Evolutionary conservation across 2,797 vertebrate genomes (phyloP).

Genomic region (Diceros bicornis): DNA sequence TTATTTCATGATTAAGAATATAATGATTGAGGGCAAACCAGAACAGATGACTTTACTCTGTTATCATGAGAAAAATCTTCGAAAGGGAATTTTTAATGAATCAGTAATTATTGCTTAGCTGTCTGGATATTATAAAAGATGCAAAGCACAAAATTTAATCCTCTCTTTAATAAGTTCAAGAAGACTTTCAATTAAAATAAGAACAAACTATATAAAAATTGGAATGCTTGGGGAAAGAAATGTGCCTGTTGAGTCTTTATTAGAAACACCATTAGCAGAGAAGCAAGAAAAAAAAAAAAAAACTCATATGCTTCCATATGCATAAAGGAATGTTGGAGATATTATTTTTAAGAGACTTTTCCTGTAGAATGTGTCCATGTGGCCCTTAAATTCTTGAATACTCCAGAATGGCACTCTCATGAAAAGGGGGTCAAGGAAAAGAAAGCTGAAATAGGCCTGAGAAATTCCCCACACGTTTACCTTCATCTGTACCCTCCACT

Average conservation of each 20-base stretch:
- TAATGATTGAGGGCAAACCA: neutral
- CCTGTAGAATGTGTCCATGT: neutral
- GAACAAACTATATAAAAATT: neutral
- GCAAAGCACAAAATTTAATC: neutral
- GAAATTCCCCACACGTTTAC: neutral
- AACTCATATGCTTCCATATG: neutral
- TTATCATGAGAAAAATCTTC: neutral
- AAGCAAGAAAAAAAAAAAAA: neutral
- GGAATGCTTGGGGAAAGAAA: neutral
- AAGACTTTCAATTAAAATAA: neutral
- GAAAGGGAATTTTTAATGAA: neutral
- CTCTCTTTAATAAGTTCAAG: neutral
- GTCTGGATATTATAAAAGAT: neutral
- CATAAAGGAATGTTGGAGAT: neutral
- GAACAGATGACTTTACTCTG: neutral
- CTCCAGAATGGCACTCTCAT: neutral
- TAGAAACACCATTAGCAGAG: neutral
- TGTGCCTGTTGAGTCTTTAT: neutral
- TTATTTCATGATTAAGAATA: neutral
- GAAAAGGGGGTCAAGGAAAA: neutral
- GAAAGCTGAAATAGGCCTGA: neutral
- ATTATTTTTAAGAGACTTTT: neutral
- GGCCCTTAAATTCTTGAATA: neutral
- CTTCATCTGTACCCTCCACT: neutral
- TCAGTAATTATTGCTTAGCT: neutral